Evolutionary conservation across 2,888 invertebrate species (phyloP).

Genomic region (Tetramorium bicarinatum): DNA sequence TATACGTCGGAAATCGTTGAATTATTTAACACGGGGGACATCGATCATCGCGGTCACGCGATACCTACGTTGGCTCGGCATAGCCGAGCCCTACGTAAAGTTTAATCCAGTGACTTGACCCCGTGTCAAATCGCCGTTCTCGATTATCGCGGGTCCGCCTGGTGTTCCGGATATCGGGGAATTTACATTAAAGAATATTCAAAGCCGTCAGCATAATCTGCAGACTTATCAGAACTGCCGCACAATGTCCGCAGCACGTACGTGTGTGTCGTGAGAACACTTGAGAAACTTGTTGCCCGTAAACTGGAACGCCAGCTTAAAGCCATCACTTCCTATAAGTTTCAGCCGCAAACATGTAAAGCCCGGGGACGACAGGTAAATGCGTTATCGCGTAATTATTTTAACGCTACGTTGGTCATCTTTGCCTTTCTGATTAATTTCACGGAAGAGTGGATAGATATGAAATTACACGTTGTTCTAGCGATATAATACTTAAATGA

Average conservation of each 20-base stretch:
- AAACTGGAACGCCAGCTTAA: constrained; percentile 28
- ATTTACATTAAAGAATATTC: constrained; percentile 44
- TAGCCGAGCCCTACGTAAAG: constrained; percentile 53
- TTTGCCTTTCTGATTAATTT: constrained; percentile 61
- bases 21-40: constrained; percentile 81
- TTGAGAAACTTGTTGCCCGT: constrained; percentile 31
- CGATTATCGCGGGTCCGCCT: constrained; percentile 64
- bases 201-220: constrained; percentile 29
- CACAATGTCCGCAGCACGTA: background rate
- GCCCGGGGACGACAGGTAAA: constrained; percentile 43
- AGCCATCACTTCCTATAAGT: constrained; percentile 43
- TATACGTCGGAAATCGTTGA: constrained; percentile 79
- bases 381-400: constrained; percentile 60
- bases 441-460: constrained; percentile 50
- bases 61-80: constrained; percentile 66
- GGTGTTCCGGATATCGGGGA: constrained; percentile 23
- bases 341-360: constrained; percentile 38
- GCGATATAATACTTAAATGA: constrained; percentile 49
- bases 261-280: background rate
- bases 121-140: constrained; percentile 73
- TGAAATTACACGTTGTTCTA: constrained; percentile 61
- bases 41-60: constrained; percentile 82
- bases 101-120: constrained; percentile 62
- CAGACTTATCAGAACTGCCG: background rate
- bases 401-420: constrained; percentile 53